Evolutionary conservation across 2,797 vertebrate genomes (phyloP).

Genomic region (Philypnodon macrostomus): DNA sequence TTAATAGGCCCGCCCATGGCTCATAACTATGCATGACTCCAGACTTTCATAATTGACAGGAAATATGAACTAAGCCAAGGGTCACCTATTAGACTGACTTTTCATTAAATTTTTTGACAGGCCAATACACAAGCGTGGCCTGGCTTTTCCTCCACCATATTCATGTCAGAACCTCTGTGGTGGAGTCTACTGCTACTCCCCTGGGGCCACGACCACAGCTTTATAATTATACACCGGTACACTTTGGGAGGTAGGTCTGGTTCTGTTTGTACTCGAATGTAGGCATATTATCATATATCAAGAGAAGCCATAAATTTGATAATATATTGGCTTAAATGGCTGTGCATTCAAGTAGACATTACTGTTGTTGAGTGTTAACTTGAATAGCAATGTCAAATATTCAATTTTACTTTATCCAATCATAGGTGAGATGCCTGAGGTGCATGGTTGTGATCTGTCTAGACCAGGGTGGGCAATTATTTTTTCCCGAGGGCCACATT

Average conservation of each 20-base stretch:
- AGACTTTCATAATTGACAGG: slow-evolving; percentile 98
- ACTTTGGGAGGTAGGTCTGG: slow-evolving; percentile 50
- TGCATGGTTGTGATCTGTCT: too few species aligned
- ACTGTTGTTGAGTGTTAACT: too few species aligned
- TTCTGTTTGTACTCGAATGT: slow-evolving; percentile 36
- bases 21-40: slow-evolving; percentile 99
- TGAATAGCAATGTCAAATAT: too few species aligned
- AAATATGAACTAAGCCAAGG: slow-evolving; percentile 98
- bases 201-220: slow-evolving; percentile 62
- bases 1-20: slow-evolving; percentile 91
- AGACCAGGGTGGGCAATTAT: too few species aligned
- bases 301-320: too few species aligned
- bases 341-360: too few species aligned
- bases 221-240: slow-evolving; percentile 72
- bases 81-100: slow-evolving; percentile 99
- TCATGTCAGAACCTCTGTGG: slow-evolving; percentile 74
- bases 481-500: too few species aligned
- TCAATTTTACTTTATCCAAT: too few species aligned
- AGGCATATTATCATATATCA: too few species aligned
- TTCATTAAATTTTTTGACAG: slow-evolving; percentile 99
- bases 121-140: slow-evolving; percentile 83
- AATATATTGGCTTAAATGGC: too few species aligned
- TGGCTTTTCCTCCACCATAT: slow-evolving; percentile 82
- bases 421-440: too few species aligned
- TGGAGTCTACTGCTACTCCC: slow-evolving; percentile 68